Evolutionary conservation across 1,140 invertebrate species (phyloP).

Genomic region (Penaeus indicus): DNA sequence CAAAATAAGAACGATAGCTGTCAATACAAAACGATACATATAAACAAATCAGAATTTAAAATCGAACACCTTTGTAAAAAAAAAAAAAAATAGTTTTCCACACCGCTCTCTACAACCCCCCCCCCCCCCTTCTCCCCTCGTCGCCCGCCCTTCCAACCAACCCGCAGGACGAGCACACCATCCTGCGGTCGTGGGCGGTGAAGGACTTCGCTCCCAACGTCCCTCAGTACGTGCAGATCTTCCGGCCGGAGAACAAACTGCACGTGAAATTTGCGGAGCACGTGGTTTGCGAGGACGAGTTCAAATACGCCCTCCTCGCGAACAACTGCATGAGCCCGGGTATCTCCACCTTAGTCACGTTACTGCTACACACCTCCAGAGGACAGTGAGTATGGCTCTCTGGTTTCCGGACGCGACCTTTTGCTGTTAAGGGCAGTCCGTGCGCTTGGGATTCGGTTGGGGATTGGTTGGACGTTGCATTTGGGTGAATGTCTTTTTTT

Average conservation of each 20-base stretch:
- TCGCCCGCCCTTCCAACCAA: not conserved
- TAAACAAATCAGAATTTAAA: too few species aligned
- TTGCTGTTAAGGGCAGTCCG: too few species aligned
- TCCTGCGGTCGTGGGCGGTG: conserved; percentile 96
- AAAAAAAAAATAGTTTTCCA: too few species aligned
- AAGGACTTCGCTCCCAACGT: conserved; percentile 97
- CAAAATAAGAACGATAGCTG: too few species aligned
- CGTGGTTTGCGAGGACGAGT: conserved; percentile 96
- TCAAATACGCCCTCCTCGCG: conserved; percentile 95
- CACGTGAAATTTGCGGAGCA: conserved; percentile 98
- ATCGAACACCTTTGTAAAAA: too few species aligned
- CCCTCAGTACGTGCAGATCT: conserved; percentile 98
- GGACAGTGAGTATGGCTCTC: conserved; percentile 85
- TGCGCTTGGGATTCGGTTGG: too few species aligned
- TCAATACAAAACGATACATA: too few species aligned
- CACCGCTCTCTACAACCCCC: not conserved
- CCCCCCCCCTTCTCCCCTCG: not conserved
- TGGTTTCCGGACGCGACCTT: not conserved
- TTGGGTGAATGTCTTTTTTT: too few species aligned
- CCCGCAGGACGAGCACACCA: conserved; percentile 92
- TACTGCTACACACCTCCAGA: conserved; percentile 93
- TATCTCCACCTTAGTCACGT: conserved; percentile 94
- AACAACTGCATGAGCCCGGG: conserved; percentile 99
- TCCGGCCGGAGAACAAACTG: conserved; percentile 96
- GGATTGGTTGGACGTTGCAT: too few species aligned